A percentile compares a stretch with the other conserved stretches of the same genome.
Conservation (phyloP, 2,797 vertebrate species). For the Coregonus suidteri region DNA sequence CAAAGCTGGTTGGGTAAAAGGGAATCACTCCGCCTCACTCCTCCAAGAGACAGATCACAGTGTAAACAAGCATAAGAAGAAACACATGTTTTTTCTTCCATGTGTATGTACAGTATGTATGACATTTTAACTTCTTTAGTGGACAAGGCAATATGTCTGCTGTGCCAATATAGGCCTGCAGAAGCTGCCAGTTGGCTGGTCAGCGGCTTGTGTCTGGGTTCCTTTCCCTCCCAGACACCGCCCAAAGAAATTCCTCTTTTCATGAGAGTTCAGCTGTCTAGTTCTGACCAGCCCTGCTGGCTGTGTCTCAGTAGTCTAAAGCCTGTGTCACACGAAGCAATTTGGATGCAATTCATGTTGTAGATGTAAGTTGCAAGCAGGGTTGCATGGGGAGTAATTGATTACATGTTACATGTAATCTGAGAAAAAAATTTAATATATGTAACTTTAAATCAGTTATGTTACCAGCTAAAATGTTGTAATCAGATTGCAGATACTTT, state of each 20-base stretch:
- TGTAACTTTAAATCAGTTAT: too few relatives aligned
- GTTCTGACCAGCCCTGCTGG: not conserved
- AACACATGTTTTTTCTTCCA: conserved; percentile 19
- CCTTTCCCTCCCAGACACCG: too few relatives aligned
- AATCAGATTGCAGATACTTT: too few relatives aligned
- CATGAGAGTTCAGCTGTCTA: not conserved
- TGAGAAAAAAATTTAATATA: too few relatives aligned
- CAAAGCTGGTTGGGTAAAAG: conserved; percentile 29
- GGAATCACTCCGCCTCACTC: conserved; percentile 35
- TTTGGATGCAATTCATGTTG: too few relatives aligned
- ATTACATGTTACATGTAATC: too few relatives aligned
- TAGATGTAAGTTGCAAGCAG: too few relatives aligned
- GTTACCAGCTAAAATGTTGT: too few relatives aligned
- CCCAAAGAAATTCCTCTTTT: not conserved
- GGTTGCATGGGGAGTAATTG: too few relatives aligned
- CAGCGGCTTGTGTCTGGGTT: conserved; percentile 8
- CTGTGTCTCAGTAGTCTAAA: not conserved
- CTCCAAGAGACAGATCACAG: conserved; percentile 64
- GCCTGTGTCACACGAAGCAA: too few relatives aligned
- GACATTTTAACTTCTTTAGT: conserved; percentile 62
- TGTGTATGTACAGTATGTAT: conserved; percentile 17
- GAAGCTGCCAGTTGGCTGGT: conserved; percentile 18
- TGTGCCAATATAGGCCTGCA: conserved; percentile 20
- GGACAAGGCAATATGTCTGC: conserved; percentile 57
- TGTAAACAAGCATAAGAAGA: conserved; percentile 67